Conservation (phyloP, 1,140 invertebrate genomes). For the Paraescarpia echinospica region DNA sequence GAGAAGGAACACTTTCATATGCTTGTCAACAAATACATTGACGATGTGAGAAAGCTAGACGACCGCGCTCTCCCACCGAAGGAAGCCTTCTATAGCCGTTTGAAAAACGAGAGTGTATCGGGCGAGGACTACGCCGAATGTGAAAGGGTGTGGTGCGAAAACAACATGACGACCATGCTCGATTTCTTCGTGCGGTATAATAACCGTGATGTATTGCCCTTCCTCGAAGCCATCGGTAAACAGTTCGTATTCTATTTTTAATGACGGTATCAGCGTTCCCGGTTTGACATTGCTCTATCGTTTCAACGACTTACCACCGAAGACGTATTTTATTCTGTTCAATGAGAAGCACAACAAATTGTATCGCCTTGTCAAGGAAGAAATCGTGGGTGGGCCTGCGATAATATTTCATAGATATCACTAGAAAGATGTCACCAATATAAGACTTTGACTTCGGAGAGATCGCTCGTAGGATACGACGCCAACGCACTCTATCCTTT, state of each 20-base stretch:
- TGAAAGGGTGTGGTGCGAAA: background rate
- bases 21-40: no score
- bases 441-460: background rate
- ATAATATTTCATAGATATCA: background rate
- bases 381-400: background rate
- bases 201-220: background rate
- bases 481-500: background rate
- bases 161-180: background rate
- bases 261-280: background rate
- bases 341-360: background rate
- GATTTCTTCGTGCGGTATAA: background rate
- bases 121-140: background rate
- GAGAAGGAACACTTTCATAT: no score
- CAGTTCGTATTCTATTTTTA: background rate
- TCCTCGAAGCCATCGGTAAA: background rate
- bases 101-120: background rate
- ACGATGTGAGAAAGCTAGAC: no score
- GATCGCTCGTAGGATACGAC: background rate
- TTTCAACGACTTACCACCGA: background rate
- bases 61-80: background rate
- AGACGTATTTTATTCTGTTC: background rate
- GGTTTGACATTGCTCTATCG: background rate
- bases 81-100: background rate
- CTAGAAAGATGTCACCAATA: background rate
- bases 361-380: background rate